These are phyloP conservation scores for Drosophila mojavensis DNA, from an alignment of 1,140 invertebrate genomes.

Conservation along the genomic window DNA sequence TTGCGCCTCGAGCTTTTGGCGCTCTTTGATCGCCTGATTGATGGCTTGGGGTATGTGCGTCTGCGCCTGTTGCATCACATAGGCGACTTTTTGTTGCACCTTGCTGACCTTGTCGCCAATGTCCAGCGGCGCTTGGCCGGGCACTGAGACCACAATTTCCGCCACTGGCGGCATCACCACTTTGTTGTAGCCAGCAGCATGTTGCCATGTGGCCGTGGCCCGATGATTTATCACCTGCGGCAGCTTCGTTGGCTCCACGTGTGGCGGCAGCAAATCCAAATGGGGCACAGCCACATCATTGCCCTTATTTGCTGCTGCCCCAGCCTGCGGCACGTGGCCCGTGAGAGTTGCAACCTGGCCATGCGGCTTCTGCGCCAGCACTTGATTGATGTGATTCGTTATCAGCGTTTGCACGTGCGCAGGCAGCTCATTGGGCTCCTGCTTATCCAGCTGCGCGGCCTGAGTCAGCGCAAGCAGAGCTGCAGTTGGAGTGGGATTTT, in stretches of 20 bases:
- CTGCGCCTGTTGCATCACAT: constrained; percentile 71
- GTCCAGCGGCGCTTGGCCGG: constrained; percentile 44
- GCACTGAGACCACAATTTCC: constrained; percentile 50
- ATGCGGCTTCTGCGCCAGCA: constrained; percentile 52
- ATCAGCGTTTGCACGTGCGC: constrained; percentile 61
- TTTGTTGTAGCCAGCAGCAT: constrained; percentile 53
- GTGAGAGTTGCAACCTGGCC: constrained; percentile 38
- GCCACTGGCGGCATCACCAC: constrained; percentile 58
- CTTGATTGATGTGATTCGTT: constrained; percentile 74
- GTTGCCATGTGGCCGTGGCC: constrained; percentile 56
- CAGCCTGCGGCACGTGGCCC: constrained; percentile 52
- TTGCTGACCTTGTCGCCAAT: constrained; percentile 62
- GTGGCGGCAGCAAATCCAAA: constrained; percentile 67
- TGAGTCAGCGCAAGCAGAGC: constrained; percentile 42
- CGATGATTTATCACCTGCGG: constrained; percentile 64
- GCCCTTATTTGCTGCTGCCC: constrained; percentile 9
- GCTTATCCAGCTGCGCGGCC: constrained; percentile 43
- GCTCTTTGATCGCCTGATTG: constrained; percentile 59
- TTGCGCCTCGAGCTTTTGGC: constrained; percentile 42
- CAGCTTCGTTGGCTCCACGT: constrained; percentile 47
- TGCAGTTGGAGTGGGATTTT: background rate
- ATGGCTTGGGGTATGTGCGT: constrained; percentile 63
- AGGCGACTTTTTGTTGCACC: constrained; percentile 63
- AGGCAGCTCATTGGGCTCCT: constrained; percentile 52
- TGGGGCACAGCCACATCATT: constrained; percentile 43